Conservation (phyloP, 1,140 invertebrate genomes). For the Luehdorfia chinensis region DNA sequence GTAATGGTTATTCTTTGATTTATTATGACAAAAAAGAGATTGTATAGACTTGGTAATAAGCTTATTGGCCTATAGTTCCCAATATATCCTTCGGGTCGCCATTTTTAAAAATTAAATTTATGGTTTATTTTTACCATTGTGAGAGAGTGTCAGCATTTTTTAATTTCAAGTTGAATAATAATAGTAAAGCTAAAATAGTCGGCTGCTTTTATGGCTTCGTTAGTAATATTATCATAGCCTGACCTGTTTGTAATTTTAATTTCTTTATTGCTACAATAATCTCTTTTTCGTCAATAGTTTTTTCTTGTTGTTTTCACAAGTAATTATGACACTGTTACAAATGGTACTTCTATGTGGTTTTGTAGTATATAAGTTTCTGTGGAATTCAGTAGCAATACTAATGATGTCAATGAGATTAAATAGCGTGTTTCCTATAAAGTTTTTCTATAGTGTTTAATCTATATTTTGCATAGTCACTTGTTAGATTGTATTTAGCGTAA, state of each 20-base stretch:
- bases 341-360: too few relatives aligned
- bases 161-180: not conserved
- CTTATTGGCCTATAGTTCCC: not conserved
- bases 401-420: too few relatives aligned
- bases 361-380: too few relatives aligned
- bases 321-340: too few relatives aligned
- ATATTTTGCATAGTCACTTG: too few relatives aligned
- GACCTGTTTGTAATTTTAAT: not conserved
- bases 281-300: slow-evolving; percentile 20
- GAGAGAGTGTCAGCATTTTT: not conserved
- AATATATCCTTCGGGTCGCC: not conserved
- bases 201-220: not conserved
- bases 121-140: slow-evolving; percentile 1
- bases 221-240: not conserved
- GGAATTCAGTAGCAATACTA: too few relatives aligned
- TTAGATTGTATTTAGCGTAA: too few relatives aligned
- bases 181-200: not conserved
- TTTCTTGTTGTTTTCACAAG: too few relatives aligned
- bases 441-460: too few relatives aligned
- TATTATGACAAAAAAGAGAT: not conserved
- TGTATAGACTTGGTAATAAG: not conserved
- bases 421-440: too few relatives aligned
- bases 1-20: not conserved
- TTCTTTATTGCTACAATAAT: slow-evolving; percentile 7
- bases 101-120: not conserved